A percentile compares a stretch with the other conserved stretches of the same genome.
These are phyloP conservation scores for Folsomia candida DNA, from an alignment of 2,888 invertebrate genomes.

Conservation along the genomic window DNA sequence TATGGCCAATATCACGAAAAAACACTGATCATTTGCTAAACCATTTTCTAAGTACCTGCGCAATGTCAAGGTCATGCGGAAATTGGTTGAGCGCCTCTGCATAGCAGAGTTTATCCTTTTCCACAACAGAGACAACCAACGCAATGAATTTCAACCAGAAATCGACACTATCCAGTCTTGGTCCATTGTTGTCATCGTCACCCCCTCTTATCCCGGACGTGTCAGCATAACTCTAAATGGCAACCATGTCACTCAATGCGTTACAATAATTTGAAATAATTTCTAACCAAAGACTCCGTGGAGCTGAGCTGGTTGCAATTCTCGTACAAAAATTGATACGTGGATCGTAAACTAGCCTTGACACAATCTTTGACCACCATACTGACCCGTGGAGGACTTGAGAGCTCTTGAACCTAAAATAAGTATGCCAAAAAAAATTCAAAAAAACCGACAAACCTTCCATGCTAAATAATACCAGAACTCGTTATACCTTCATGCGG, in stretches of 20 bases:
- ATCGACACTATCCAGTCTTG: not conserved
- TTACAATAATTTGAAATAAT: too few species aligned
- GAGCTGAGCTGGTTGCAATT: slow-evolving; percentile 97
- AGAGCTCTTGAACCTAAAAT: slow-evolving; percentile 86
- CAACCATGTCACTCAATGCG: too few species aligned
- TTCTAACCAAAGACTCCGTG: slow-evolving; percentile 76
- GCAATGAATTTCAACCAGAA: not conserved
- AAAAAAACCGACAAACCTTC: slow-evolving; percentile 3
- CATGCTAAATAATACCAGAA: too few species aligned
- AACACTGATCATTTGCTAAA: too few species aligned
- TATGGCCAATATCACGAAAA: too few species aligned
- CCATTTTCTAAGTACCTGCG: too few species aligned
- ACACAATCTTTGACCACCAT: slow-evolving; percentile 99
- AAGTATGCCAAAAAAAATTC: slow-evolving; percentile 12
- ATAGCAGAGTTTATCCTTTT: not conserved
- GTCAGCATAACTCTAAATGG: too few species aligned
- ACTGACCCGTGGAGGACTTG: slow-evolving; percentile 96
- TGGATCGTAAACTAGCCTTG: slow-evolving; percentile 95
- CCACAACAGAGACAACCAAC: not conserved
- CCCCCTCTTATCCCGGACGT: too few species aligned
- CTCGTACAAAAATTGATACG: slow-evolving; percentile 98
- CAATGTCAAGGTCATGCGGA: not conserved
- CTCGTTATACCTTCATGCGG: slow-evolving; percentile 86
- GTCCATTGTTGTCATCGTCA: not conserved
- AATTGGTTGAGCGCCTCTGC: not conserved